Base-by-base conservation (phyloP, 2,113 vertebrate species). In the Phrynocephalus versicolor region DNA sequence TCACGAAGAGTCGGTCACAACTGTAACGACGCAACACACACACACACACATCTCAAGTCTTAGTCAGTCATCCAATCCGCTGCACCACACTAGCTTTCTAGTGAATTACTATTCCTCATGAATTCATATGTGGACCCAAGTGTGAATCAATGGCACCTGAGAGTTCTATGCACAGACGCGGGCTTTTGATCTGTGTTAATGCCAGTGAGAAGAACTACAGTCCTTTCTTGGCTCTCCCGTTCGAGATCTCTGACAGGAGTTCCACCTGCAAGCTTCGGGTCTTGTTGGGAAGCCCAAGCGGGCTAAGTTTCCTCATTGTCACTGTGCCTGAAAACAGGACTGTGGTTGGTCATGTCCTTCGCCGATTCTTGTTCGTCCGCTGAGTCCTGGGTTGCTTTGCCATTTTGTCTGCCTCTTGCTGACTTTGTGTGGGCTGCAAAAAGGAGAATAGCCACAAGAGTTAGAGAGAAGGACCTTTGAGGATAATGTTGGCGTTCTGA, bases 381-480 rank as follows among this genome's bases (percentile, higher is more conserved):
- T 0, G 64, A 70, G 9, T 73, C 25, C 51, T 79, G 78, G 58
- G 89, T 39, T 30, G 71, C 91, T 88, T 86, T 89, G 1, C 62
- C 81, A 76, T 91, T 94, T 89, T 89, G 94, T 64, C 71, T 94
- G 75, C 91, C 93, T 83, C 82, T 91, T 51, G 81, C 30, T 3
- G 80, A 70, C 87, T 95, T 97, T 91, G 94, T 95, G 51, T 86
- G 62, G 64, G 89, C 96, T 97, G 93, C 41, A 72, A 92, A 87
- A 25, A 90, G 30, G 60, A 79, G 89, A 86, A 39, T 2, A 64
- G 73, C 15, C 7, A 0, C 25, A 60, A 86, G 60, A 37, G n/a
- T 93, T 88, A 25, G 81, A 60, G 45, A 87, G 67, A 55, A 21
- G 39, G 23, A 41, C 81, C 45, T 79, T 64, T 62, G 41, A 69